Base-by-base conservation (phyloP, 2,113 vertebrate species). In the Calypte anna region DNA sequence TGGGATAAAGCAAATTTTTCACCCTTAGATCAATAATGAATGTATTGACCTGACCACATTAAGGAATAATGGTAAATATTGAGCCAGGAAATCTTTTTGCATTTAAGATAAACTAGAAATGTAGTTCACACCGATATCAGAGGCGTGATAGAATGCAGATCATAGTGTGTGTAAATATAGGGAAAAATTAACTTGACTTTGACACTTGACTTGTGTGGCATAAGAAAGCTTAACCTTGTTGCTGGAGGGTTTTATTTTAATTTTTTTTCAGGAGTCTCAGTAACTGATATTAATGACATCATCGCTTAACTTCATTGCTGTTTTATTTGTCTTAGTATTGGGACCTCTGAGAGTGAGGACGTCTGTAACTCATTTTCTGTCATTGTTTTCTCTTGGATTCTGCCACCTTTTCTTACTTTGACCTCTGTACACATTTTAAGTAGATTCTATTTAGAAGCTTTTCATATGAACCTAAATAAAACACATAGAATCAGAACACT, bases 1-100 rank as follows among this genome's bases (percentile, higher is more conserved):
- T 74, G 64, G 62, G 14, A 73, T 95, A 94, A 82, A 95, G 16
- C 24, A 76, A 67, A 48, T 48, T 89, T 93, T 84, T 94, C 83
- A 94, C 58, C 19, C 24, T 72, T 92, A 57, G 21, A 88, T 94
- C 73, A 93, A 25, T 70, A 81, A 27, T 14, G 7, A 73, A 57
- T 36, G 31, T 83, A 91, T 83, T 93, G 59, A 91, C 59, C 28
- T 54, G 22, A n/a, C 27, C 79, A 69, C 24, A 19, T 86, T 91
- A 74, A 58, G 19, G 44, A 38, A 81, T 81, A 95, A 89, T 86
- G 11, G 8, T 66, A 55, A 75, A 2, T 46, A 33, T 23, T 87
- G 13, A 20, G 12, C 61, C 10, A 91, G 18, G 24, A 72, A 79
- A 54, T 59, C 8, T 73, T 67, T 30, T 63, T 85, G 28, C 31